These are phyloP conservation scores for Fistularia commersonii DNA, from an alignment of 2,797 vertebrate genomes.

Conservation along the genomic window DNA sequence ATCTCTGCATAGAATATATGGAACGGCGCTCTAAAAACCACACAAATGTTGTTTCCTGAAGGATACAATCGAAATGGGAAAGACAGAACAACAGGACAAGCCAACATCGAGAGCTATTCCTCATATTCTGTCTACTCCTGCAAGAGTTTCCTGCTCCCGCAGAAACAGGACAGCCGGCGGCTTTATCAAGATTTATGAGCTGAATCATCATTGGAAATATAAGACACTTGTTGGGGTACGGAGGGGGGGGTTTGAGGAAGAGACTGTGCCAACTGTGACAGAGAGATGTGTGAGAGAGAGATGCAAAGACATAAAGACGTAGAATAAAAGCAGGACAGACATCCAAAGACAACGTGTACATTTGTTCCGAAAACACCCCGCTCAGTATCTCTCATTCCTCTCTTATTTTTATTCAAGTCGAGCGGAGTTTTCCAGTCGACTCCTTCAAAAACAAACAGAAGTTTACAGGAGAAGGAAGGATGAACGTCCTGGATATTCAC, in stretches of 20 bases:
- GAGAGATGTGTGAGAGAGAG: constrained; percentile 3
- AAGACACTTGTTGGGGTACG: constrained; percentile 66
- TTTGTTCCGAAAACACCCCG: too few relatives aligned
- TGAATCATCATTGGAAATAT: constrained; percentile 73
- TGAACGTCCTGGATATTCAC: too few relatives aligned
- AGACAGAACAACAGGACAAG: constrained; percentile 47
- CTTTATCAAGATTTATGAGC: constrained; percentile 76
- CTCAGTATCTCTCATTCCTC: too few relatives aligned
- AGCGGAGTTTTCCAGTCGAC: too few relatives aligned
- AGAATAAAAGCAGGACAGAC: constrained; percentile 18
- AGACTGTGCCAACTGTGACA: constrained; percentile 12
- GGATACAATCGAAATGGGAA: constrained; percentile 38
- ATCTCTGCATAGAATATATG: not conserved
- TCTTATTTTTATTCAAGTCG: too few relatives aligned
- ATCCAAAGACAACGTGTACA: not conserved
- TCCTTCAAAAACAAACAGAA: too few relatives aligned
- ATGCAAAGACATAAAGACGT: constrained; percentile 15
- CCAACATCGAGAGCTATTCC: constrained; percentile 46
- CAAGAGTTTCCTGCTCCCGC: constrained; percentile 64
- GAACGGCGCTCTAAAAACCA: constrained; percentile 13
- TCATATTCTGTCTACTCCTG: constrained; percentile 58
- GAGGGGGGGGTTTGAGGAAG: constrained; percentile 20
- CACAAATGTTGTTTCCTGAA: constrained; percentile 15
- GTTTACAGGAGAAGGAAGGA: too few relatives aligned
- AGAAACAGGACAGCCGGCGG: constrained; percentile 65